Evolutionary conservation across 2,113 vertebrate species (phyloP).

Genomic region (Sceloporus tristichus): DNA sequence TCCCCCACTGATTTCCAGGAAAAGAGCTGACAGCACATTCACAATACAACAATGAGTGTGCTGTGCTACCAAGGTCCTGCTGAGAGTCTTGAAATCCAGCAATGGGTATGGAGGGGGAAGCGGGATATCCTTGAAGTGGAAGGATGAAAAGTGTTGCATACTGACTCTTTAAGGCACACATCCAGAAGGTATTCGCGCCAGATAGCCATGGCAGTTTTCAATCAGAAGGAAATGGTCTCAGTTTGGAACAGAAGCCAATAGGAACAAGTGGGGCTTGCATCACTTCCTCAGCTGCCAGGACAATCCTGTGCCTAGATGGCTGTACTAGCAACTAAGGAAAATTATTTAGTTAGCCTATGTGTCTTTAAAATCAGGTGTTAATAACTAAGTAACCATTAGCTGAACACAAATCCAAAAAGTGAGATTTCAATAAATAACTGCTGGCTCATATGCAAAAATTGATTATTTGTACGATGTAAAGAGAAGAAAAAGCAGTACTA

Average conservation of each 20-base stretch:
- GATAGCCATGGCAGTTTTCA: neutral
- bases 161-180: neutral
- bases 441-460: no score
- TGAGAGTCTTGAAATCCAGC: slow-evolving; percentile 10
- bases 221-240: neutral
- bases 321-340: neutral
- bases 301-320: neutral
- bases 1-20: slow-evolving; percentile 24
- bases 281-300: neutral
- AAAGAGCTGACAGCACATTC: slow-evolving; percentile 33
- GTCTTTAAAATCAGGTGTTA: neutral
- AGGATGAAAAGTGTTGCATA: neutral
- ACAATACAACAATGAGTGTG: slow-evolving; percentile 13
- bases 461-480: no score
- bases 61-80: neutral
- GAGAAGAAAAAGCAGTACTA: no score
- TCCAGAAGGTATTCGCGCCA: neutral
- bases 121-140: no score
- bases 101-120: neutral
- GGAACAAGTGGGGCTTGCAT: neutral
- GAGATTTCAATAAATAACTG: no score
- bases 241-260: neutral
- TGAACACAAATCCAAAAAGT: no score
- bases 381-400: no score
- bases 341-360: neutral